Evolutionary conservation across 2,113 vertebrate genomes (phyloP).

Genomic region (Manacus vitellinus): DNA sequence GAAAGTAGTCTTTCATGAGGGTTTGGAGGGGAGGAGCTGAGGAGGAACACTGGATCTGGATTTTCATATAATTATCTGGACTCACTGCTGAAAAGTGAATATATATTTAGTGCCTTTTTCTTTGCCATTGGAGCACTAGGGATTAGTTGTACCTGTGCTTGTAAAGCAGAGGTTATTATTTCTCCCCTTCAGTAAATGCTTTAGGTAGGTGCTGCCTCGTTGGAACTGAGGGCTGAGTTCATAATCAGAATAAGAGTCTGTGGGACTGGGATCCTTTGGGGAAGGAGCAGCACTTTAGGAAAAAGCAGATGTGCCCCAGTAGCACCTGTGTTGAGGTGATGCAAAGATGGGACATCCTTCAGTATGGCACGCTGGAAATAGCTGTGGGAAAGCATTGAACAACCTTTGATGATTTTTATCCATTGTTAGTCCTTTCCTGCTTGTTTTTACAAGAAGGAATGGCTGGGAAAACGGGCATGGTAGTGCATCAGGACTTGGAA

Average conservation of each 20-base stretch:
- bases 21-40: background rate
- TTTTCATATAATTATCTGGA: background rate
- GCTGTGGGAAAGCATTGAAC: background rate
- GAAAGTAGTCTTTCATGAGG: background rate
- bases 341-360: background rate
- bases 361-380: background rate
- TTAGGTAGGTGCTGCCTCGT: background rate
- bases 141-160: background rate
- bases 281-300: background rate
- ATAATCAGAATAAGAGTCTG: background rate
- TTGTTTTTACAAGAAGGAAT: background rate
- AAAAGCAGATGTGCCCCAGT: background rate
- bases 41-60: background rate
- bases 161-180: background rate
- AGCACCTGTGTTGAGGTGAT: background rate
- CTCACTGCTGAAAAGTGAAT: background rate
- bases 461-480: rapidly evolving
- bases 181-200: background rate
- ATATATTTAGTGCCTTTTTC: background rate
- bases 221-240: background rate
- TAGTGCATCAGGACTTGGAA: background rate
- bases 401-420: background rate
- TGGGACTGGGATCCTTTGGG: background rate
- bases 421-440: background rate
- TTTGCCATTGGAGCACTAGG: background rate